Conservation (phyloP, 2,797 vertebrate genomes). For the Pseudotriccus pelzelni region DNA sequence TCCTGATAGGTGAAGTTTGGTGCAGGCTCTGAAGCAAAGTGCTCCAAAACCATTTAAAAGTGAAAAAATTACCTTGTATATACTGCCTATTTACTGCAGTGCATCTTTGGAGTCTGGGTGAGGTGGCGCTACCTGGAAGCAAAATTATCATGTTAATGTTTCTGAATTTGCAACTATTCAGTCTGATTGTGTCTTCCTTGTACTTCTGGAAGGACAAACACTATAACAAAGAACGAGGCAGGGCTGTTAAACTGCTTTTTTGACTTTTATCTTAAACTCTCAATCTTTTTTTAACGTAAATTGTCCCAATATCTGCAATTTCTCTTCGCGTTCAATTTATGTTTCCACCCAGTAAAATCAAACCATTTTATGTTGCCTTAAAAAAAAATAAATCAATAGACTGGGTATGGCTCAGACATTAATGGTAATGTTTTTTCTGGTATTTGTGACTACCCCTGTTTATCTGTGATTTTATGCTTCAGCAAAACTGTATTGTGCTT, state of each 20-base stretch:
- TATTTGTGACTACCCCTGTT: not conserved
- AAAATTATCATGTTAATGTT: not conserved
- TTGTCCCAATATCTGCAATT: conserved; percentile 5
- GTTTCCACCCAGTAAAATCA: conserved; percentile 5
- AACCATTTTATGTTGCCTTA: not conserved
- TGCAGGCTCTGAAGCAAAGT: not conserved
- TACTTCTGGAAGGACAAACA: not conserved
- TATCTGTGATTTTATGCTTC: conserved; percentile 38
- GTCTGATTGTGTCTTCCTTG: not conserved
- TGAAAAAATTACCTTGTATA: not conserved
- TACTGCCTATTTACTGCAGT: not conserved
- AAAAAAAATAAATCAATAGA: not conserved
- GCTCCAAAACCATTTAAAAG: not conserved
- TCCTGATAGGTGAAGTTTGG: not conserved
- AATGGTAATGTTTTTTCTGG: not conserved
- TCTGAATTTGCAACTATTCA: not conserved
- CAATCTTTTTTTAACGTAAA: not conserved
- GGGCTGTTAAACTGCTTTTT: not conserved
- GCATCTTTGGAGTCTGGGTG: not conserved
- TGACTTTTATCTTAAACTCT: not conserved
- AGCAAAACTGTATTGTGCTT: not conserved
- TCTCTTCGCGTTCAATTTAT: not conserved
- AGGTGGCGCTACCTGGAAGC: not conserved
- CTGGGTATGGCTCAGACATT: not conserved
- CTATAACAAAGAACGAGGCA: not conserved